phyloP scores from a whole-genome alignment of 2,888 invertebrate genomes.

The Empis livida region DNA sequence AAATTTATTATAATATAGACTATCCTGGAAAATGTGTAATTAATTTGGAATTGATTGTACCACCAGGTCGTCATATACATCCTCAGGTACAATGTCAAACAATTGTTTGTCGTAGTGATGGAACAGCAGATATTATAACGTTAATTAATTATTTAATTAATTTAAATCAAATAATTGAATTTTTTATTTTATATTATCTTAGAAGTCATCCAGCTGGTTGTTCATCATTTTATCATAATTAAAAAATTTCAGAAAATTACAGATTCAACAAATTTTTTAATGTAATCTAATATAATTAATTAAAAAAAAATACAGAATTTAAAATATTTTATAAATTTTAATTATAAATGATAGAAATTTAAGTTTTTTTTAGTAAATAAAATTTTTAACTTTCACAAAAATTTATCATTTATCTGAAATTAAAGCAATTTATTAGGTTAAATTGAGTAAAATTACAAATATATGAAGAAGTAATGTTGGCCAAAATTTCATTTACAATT shows the following conservation, averaged over 20 bases:
- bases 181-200: neutral
- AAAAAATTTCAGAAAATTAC: neutral
- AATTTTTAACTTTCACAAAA: too few relatives aligned
- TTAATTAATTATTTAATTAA: neutral
- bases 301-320: too few relatives aligned
- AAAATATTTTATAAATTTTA: too few relatives aligned
- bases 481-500: too few relatives aligned
- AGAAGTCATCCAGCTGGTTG: neutral
- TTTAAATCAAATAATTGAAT: neutral
- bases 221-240: neutral
- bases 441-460: too few relatives aligned
- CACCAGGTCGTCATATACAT: neutral
- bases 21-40: neutral
- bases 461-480: too few relatives aligned
- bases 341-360: too few relatives aligned
- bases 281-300: too few relatives aligned
- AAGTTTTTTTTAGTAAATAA: too few relatives aligned
- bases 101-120: neutral
- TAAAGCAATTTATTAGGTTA: too few relatives aligned
- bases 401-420: too few relatives aligned
- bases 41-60: neutral
- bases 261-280: too few relatives aligned
- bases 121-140: slow-evolving; percentile 1
- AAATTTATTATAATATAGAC: neutral
- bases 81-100: neutral